A percentile compares a stretch with the other conserved stretches of the same genome.
Evolutionary conservation across 2,797 vertebrate species (phyloP).

Genomic region (Melanotaenia maccullochi): DNA sequence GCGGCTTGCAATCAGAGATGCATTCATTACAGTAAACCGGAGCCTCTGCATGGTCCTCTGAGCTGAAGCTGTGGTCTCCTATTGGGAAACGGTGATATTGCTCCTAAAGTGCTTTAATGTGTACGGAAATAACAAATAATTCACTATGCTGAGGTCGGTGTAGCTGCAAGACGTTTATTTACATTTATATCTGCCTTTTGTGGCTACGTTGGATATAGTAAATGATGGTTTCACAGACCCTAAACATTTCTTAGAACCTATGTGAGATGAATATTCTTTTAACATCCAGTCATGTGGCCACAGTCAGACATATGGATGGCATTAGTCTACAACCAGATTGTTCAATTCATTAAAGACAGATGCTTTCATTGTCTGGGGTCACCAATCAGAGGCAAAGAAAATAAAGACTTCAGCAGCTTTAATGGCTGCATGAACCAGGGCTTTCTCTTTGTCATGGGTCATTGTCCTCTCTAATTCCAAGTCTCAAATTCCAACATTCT

Average conservation of each 20-base stretch:
- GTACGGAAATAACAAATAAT: not conserved
- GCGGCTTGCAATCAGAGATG: conserved; percentile 37
- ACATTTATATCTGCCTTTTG: conserved; percentile 4
- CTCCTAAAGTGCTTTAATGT: conserved; percentile 11
- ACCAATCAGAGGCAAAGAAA: conserved; percentile 4
- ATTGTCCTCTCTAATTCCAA: conserved; percentile 46
- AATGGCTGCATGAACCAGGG: not conserved
- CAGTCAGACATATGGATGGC: conserved; percentile 22
- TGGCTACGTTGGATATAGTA: conserved; percentile 11
- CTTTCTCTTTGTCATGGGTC: conserved; percentile 41
- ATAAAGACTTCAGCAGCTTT: not conserved
- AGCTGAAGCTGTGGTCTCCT: conserved; percentile 7
- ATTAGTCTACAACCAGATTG: conserved; percentile 4
- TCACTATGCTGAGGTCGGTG: conserved; percentile 3
- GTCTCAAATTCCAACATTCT: conserved; percentile 28
- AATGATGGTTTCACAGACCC: conserved; percentile 7
- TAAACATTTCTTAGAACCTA: not conserved
- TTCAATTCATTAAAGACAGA: conserved; percentile 24
- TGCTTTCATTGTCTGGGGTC: conserved; percentile 13
- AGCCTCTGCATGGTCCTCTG: conserved; percentile 8
- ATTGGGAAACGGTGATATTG: conserved; percentile 11
- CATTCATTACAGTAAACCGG: conserved; percentile 29
- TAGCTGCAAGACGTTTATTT: not conserved
- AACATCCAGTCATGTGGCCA: conserved; percentile 2
- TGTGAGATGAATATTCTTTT: conserved; percentile 4